These are phyloP conservation scores for Rhamnusium bicolor DNA, from an alignment of 2,888 invertebrate genomes.

Conservation along the genomic window DNA sequence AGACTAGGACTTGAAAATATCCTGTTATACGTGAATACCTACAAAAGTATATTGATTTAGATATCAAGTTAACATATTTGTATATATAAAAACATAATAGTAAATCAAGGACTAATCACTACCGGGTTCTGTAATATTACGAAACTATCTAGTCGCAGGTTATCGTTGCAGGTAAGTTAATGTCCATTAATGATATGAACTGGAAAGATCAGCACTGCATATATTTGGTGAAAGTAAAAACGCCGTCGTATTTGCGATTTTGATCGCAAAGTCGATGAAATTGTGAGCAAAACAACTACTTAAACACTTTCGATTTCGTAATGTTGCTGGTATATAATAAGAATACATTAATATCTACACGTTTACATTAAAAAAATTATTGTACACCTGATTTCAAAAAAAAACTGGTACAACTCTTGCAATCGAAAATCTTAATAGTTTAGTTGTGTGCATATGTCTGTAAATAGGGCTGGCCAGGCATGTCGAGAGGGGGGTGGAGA, in stretches of 20 bases:
- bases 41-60: neutral
- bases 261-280: neutral
- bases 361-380: too few relatives aligned
- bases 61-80: neutral
- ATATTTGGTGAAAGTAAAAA: conserved; percentile 11
- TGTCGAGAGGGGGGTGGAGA: too few relatives aligned
- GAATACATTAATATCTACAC: too few relatives aligned
- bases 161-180: neutral
- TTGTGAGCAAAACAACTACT: too few relatives aligned
- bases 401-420: too few relatives aligned
- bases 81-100: neutral
- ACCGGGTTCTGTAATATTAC: neutral
- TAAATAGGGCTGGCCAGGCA: too few relatives aligned
- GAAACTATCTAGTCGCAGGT: neutral
- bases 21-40: conserved; percentile 10
- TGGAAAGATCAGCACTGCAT: neutral
- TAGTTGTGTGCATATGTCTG: too few relatives aligned
- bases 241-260: neutral
- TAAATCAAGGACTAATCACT: conserved; percentile 10
- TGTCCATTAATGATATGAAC: neutral
- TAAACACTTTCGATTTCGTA: too few relatives aligned
- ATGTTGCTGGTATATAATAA: too few relatives aligned
- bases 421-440: too few relatives aligned
- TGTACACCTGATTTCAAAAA: too few relatives aligned
- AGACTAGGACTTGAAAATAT: conserved; percentile 1